These are phyloP conservation scores for Cyanocitta stelleri DNA, from an alignment of 2,113 vertebrate genomes.

Conservation along the genomic window DNA sequence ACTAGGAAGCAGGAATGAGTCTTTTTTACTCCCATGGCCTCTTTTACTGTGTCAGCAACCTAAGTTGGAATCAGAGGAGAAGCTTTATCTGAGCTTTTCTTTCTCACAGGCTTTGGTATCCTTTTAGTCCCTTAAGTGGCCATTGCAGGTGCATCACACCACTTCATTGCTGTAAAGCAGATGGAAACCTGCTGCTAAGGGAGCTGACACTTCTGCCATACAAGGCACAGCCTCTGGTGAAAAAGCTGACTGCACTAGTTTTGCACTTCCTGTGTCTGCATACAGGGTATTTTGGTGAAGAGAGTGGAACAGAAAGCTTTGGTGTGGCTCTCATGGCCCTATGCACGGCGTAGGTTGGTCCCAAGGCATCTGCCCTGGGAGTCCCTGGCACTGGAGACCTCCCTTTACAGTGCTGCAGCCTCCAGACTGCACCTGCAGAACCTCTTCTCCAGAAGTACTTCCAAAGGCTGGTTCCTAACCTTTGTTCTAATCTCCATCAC, in stretches of 20 bases:
- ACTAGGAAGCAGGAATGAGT: neutral
- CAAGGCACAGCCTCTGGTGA: neutral
- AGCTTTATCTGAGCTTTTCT: neutral
- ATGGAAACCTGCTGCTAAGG: neutral
- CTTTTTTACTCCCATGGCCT: neutral
- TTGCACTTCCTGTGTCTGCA: neutral
- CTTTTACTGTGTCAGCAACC: neutral
- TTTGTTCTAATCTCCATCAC: neutral
- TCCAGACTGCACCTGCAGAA: neutral
- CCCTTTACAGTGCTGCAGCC: fast-evolving
- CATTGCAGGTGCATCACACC: fast-evolving
- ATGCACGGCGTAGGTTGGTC: fast-evolving
- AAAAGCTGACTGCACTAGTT: neutral
- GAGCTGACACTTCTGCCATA: neutral
- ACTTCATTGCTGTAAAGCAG: neutral
- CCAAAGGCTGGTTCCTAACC: neutral
- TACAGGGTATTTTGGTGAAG: neutral
- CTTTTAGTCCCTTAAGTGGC: neutral
- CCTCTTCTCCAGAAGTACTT: neutral
- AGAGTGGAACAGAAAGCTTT: neutral
- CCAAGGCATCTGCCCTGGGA: neutral
- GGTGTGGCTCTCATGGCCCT: neutral
- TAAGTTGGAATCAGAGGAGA: neutral
- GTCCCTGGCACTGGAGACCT: neutral
- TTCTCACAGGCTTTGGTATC: neutral